These are phyloP conservation scores for Herpailurus yagouaroundi DNA, from an alignment of 2,113 vertebrate genomes.

Conservation along the genomic window DNA sequence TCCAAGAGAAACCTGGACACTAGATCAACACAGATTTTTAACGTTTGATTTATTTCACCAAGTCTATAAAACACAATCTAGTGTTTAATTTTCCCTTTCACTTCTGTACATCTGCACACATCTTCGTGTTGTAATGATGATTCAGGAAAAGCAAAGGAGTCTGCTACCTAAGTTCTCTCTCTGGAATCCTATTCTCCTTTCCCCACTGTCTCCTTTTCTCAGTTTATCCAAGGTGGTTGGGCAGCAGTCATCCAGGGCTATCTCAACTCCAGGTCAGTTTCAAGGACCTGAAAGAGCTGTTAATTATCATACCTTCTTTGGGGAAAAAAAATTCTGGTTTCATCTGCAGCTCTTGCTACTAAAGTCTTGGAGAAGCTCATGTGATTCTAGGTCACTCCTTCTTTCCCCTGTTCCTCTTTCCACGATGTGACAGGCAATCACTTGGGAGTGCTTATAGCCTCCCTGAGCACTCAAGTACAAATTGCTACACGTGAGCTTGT, in stretches of 20 bases:
- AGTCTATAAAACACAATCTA: conserved; percentile 10
- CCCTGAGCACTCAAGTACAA: background rate
- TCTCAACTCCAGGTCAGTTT: background rate
- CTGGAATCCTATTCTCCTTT: background rate
- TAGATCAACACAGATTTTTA: conserved; percentile 41
- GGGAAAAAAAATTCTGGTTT: conserved; percentile 26
- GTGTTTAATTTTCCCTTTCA: conserved; percentile 6
- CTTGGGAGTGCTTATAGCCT: background rate
- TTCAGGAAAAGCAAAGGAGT: conserved; percentile 35
- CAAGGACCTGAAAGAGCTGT: background rate
- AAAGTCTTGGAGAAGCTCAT: background rate
- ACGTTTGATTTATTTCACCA: conserved; percentile 55
- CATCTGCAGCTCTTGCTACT: background rate
- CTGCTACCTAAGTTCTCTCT: background rate
- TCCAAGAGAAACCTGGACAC: conserved; percentile 17
- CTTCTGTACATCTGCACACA: conserved; percentile 15
- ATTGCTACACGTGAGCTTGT: background rate
- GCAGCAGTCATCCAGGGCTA: background rate
- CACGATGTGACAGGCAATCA: fast-evolving
- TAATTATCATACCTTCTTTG: background rate
- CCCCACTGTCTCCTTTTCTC: background rate
- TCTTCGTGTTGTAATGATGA: conserved; percentile 15
- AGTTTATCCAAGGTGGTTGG: conserved; percentile 1
- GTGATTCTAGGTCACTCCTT: background rate
- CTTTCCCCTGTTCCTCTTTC: fast-evolving